These are phyloP conservation scores for Nesoenas mayeri DNA, from an alignment of 2,113 vertebrate genomes.

Conservation along the genomic window DNA sequence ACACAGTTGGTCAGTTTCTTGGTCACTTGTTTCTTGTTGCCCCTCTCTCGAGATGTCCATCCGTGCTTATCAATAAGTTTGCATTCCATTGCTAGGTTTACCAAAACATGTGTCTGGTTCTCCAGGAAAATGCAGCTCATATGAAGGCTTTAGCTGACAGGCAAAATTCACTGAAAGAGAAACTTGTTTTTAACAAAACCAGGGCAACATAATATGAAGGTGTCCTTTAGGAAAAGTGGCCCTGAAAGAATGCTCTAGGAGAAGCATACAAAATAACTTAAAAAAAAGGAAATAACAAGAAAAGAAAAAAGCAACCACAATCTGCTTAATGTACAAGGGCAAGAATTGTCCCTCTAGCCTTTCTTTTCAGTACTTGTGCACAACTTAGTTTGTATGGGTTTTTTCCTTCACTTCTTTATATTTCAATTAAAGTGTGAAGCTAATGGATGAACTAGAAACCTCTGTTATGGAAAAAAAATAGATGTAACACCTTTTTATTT, in stretches of 20 bases:
- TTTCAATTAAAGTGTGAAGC: conserved; percentile 1
- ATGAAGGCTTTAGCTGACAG: too few relatives aligned
- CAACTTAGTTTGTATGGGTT: not conserved
- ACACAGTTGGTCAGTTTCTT: too few relatives aligned
- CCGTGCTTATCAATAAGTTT: too few relatives aligned
- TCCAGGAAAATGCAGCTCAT: too few relatives aligned
- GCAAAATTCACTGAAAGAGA: too few relatives aligned
- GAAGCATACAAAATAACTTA: not conserved
- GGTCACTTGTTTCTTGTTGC: too few relatives aligned
- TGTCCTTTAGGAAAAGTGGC: not conserved
- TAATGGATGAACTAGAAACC: not conserved
- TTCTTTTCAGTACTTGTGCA: not conserved
- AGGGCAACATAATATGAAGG: not conserved
- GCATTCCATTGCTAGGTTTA: too few relatives aligned
- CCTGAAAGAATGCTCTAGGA: not conserved
- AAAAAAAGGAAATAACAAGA: not conserved
- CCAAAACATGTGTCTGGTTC: too few relatives aligned
- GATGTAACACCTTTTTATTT: conserved; percentile 9
- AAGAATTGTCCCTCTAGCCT: not conserved
- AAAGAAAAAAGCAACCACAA: not conserved
- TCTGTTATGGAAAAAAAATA: not conserved
- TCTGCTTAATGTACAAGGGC: not conserved
- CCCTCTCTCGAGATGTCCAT: too few relatives aligned
- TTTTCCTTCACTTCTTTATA: not conserved
- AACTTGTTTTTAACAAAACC: too few relatives aligned